phyloP scores from a whole-genome alignment of 2,797 vertebrate genomes.

The Urophycis tenuis region DNA sequence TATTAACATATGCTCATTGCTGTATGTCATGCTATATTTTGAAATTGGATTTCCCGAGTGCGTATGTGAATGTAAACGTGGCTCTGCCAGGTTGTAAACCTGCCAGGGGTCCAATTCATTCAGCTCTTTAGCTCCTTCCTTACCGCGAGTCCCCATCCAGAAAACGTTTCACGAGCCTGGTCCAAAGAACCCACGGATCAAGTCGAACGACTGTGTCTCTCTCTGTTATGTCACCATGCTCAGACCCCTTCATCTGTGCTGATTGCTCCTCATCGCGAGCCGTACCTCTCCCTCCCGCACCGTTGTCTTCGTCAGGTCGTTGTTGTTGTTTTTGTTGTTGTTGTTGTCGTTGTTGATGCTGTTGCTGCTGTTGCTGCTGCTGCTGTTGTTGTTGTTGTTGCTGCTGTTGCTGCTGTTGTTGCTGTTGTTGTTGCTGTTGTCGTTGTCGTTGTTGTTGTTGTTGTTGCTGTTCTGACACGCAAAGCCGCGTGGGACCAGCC shows the following conservation, averaged over 20 bases:
- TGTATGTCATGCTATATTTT: not conserved
- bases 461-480: conserved; percentile 32
- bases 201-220: not conserved
- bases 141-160: not conserved
- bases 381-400: no score
- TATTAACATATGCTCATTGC: not conserved
- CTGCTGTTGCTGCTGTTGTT: no score
- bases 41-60: not conserved
- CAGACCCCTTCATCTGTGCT: not conserved
- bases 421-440: no score
- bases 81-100: conserved; percentile 1
- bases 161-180: not conserved
- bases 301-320: conserved; percentile 46
- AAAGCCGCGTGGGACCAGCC: conserved; percentile 46
- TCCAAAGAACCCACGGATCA: not conserved
- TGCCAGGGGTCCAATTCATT: not conserved
- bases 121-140: not conserved
- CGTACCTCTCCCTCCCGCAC: conserved; percentile 37
- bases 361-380: no score
- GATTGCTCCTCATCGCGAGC: conserved; percentile 6
- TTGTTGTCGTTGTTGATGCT: no score
- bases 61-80: not conserved
- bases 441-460: no score
- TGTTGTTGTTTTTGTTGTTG: no score
- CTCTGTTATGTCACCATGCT: not conserved